Evolutionary conservation across 2,797 vertebrate species (phyloP).

Genomic region (Synaphobranchus kaupii): DNA sequence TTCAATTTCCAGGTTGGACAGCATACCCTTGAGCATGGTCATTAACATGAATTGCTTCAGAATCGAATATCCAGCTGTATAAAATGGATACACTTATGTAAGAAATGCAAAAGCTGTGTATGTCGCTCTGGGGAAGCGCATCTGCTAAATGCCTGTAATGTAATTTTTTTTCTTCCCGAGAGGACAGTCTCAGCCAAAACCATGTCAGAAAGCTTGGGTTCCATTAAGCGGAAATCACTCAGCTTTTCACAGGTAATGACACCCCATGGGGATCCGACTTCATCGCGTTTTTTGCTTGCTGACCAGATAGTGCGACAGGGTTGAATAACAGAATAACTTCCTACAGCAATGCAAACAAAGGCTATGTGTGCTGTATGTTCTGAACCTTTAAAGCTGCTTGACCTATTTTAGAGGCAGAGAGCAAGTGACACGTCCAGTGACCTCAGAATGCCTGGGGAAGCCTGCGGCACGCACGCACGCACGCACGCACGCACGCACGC

Average conservation of each 20-base stretch:
- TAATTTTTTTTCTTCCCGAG: too few species aligned
- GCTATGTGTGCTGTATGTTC: neutral
- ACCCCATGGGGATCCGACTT: neutral
- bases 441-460: slow-evolving; percentile 16
- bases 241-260: neutral
- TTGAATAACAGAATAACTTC: too few species aligned
- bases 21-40: too few species aligned
- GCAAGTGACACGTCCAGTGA: slow-evolving; percentile 44
- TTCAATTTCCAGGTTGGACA: too few species aligned
- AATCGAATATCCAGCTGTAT: too few species aligned
- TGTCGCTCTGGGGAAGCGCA: too few species aligned
- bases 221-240: neutral
- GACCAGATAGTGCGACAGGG: too few species aligned
- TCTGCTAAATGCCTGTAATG: too few species aligned
- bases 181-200: neutral
- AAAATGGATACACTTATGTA: too few species aligned
- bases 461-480: slow-evolving; percentile 39
- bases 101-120: too few species aligned
- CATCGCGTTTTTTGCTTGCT: neutral
- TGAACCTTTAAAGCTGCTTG: neutral
- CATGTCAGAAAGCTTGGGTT: neutral
- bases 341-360: neutral
- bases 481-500: too few species aligned
- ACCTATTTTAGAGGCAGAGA: slow-evolving; percentile 29
- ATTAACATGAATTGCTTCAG: too few species aligned